Base-by-base conservation (phyloP, 1,140 invertebrate genomes). In the Semibalanus balanoides region DNA sequence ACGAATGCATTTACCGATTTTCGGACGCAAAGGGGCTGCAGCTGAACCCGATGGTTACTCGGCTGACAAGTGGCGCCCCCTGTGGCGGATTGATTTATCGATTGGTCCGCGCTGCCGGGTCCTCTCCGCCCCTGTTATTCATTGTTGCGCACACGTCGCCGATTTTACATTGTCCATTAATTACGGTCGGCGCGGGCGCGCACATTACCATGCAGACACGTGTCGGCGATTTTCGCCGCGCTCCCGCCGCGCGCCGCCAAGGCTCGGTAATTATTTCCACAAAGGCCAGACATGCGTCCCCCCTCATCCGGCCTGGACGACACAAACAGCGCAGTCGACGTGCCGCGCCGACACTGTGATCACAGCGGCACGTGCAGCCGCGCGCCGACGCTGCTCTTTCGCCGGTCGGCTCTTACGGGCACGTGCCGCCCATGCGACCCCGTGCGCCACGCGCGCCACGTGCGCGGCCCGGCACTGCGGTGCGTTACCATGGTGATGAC, bases 161-260 rank as follows among this genome's bases (percentile, higher is more conserved):
- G 51, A 64, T 64, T 64, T 64, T 64, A 64, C 22, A 64, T 64
- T 64, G 51, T 64, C 51, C 51, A 64, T 64, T 64, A 64, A 64
- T 64, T 64, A 64, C 51, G 14, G 51, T 22, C 11, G 22, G 51
- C 14, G 14, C 51, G 1, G 11, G 51, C 11, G 51, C 22, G 51
- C 51, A 25, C 51, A 64, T 64, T 64, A 64, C 22, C 51, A 64
- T 64, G 51, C 51, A 25, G 14, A 25, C 51, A 64, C 51, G 51
- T 64, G 51, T 22, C 51, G 51, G 1, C 51, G 22, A 64, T 64
- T 64, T 64, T 64, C 51, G 51, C 51, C 51, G 51, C 22, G 14
- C 51, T 1, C 51, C 51, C 51, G 14, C 51, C 5, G 35, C 17
- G 5, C 5, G 35, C 5, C 5, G 35, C 17, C 5, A 25, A 64